Conservation (phyloP, 2,113 vertebrate species). For the Dicaeum eximium region DNA sequence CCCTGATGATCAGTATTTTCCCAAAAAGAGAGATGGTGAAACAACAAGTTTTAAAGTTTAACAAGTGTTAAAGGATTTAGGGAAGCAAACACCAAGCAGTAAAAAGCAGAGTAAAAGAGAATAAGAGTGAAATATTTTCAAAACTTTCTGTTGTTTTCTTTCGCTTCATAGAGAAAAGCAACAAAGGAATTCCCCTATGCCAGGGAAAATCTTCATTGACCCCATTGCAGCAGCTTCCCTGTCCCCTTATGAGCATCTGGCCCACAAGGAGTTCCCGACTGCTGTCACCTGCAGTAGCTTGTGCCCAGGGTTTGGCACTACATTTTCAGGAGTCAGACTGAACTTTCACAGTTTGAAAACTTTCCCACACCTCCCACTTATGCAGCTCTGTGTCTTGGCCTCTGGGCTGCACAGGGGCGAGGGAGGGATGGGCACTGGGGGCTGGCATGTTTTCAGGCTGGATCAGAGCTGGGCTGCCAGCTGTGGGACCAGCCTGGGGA, state of each 20-base stretch:
- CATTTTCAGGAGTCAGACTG: neutral
- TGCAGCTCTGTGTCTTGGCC: accelerated
- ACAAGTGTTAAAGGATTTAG: neutral
- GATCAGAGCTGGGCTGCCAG: neutral
- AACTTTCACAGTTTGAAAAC: neutral
- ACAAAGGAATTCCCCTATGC: neutral
- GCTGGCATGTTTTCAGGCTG: accelerated
- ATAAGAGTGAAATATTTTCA: neutral
- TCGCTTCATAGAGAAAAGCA: neutral
- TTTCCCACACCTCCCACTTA: neutral
- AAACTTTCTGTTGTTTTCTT: neutral
- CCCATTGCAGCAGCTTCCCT: neutral
- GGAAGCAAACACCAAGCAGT: neutral
- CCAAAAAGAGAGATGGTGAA: neutral
- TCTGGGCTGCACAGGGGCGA: accelerated
- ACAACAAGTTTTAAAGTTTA: too few species aligned
- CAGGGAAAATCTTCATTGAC: neutral
- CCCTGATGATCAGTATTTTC: neutral
- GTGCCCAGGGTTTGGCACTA: neutral
- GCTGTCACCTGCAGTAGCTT: neutral
- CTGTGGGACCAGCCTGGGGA: accelerated
- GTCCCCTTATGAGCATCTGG: neutral
- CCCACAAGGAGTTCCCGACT: accelerated
- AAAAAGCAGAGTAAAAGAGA: neutral
- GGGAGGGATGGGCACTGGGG: neutral